Base-by-base conservation (phyloP, 2,113 vertebrate species). In the Hepsetus odoe region DNA sequence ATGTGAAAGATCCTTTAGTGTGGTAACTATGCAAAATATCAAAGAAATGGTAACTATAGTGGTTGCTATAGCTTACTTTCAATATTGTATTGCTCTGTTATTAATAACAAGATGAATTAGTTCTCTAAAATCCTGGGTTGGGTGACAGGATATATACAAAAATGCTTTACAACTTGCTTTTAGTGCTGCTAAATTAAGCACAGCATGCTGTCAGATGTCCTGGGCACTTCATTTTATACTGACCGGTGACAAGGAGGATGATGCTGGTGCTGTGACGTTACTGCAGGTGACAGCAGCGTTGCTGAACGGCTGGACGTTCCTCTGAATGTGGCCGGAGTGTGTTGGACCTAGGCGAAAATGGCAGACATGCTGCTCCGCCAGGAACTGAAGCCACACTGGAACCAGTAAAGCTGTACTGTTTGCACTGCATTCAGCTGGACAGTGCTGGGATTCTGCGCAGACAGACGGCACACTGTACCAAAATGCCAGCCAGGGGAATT, bases 391-490 rank as follows among this genome's bases (percentile, higher is more conserved):
- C 77, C 77, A 79, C 77, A 72, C 58, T 72, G 77, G 59, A 62
- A 55, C 68, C 42, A 38, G 77, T 35, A 55, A 72, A 65, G 68
- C 68, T 28, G 35, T 64, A 53, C 56, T 79, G 68, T 79, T 79
- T 79, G 77, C 77, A 42, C 24, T 79, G 46, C 42, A 14, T 65
- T 79, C 67, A 38, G 42, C 61, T 18, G 58, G 67, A 71, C 76
- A 71, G 55, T 61, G 44, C 56, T 71, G 40, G 56, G 76, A 78
- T 71, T 78, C 67, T 62, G 32, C 56, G 26, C 56, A 65, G 56
- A 79, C 77, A 79, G 68, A 72, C 77, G 40, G 65, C 59, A 72
- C 77, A 79, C 58, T 79, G 77, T 79, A 72, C 56, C 68, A 55
- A 53, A 79, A 46, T 40, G 59, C 69, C 77, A 65, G 77, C 58